Conservation (phyloP, 1,140 invertebrate genomes). For the Drosophila cardini region DNA sequence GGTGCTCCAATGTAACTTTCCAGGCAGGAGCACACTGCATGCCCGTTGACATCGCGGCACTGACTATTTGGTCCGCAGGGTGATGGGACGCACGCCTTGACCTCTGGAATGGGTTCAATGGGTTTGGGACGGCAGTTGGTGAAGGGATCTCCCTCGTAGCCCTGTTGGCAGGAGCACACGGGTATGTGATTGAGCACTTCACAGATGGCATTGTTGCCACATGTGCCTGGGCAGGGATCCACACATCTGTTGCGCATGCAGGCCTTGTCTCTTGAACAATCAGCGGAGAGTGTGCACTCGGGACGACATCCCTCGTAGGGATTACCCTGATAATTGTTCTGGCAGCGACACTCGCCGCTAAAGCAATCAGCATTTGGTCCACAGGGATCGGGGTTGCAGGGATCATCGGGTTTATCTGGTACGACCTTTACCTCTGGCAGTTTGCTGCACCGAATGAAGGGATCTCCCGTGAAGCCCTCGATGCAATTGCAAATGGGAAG, state of each 20-base stretch:
- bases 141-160: slow-evolving; percentile 93
- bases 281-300: slow-evolving; percentile 92
- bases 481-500: slow-evolving; percentile 90
- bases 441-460: slow-evolving; percentile 88
- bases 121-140: slow-evolving; percentile 87
- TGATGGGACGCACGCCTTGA: slow-evolving; percentile 90
- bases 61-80: slow-evolving; percentile 91
- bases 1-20: slow-evolving; percentile 91
- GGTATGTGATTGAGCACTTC: slow-evolving; percentile 94
- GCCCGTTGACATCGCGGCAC: slow-evolving; percentile 89
- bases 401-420: slow-evolving; percentile 85
- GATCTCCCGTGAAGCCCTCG: slow-evolving; percentile 89
- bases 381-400: slow-evolving; percentile 92
- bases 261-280: slow-evolving; percentile 92
- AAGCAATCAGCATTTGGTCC: slow-evolving; percentile 93
- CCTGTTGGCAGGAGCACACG: slow-evolving; percentile 90
- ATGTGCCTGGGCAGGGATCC: slow-evolving; percentile 92
- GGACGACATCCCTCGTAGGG: slow-evolving; percentile 92
- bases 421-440: slow-evolving; percentile 61
- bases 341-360: slow-evolving; percentile 90
- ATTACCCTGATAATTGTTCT: slow-evolving; percentile 92
- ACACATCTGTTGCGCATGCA: slow-evolving; percentile 93
- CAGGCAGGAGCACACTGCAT: slow-evolving; percentile 92
- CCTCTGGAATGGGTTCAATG: slow-evolving; percentile 85
- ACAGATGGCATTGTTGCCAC: slow-evolving; percentile 93